phyloP scores from a whole-genome alignment of 2,888 invertebrate species.

The Oscheius sp. region DNA sequence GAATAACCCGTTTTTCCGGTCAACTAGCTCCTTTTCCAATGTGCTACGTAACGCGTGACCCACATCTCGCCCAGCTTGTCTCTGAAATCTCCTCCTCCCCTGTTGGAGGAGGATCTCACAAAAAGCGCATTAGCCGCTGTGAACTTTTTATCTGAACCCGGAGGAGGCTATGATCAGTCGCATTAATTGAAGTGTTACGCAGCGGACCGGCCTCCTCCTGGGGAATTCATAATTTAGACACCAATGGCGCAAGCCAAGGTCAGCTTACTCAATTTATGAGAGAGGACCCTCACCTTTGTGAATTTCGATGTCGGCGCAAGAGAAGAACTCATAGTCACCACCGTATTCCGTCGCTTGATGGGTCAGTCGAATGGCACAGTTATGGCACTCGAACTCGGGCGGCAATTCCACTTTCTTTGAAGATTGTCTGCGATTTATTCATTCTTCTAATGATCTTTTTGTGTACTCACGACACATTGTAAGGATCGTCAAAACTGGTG shows the following conservation, averaged over 20 bases:
- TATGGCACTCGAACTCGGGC: conserved; percentile 84
- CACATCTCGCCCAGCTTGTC: conserved; percentile 9
- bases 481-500: conserved; percentile 76
- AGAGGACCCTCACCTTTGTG: conserved; percentile 37
- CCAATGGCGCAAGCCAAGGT: conserved; percentile 3
- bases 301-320: conserved; percentile 86
- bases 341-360: conserved; percentile 93
- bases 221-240: conserved; percentile 13
- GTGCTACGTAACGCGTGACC: conserved; percentile 7
- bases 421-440: conserved; percentile 81
- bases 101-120: background rate
- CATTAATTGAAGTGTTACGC: background rate
- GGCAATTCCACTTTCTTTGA: conserved; percentile 85
- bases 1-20: conserved; percentile 22
- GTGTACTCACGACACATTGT: conserved; percentile 55
- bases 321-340: conserved; percentile 88
- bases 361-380: conserved; percentile 89
- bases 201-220: background rate
- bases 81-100: too few species aligned
- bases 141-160: conserved; percentile 3
- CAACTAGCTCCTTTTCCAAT: background rate
- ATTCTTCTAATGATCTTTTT: background rate
- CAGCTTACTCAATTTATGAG: conserved; percentile 18
- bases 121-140: conserved; percentile 23
- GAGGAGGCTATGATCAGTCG: background rate